phyloP scores from a whole-genome alignment of 2,888 invertebrate genomes.

The Phytoseiulus persimilis region DNA sequence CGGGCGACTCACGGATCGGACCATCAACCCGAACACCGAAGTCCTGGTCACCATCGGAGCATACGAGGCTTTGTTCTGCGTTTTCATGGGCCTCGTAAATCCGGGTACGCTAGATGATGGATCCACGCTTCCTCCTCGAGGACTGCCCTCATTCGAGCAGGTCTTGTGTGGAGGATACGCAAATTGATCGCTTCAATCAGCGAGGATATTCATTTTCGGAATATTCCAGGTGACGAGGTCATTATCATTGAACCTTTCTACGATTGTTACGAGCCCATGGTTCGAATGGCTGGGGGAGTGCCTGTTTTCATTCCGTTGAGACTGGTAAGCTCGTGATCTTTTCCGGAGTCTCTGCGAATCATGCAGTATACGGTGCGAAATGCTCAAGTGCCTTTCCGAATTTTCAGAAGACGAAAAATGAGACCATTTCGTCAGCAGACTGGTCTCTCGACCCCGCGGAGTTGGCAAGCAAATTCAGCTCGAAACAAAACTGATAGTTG shows the following conservation, averaged over 20 bases:
- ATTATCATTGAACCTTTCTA: constrained; percentile 97
- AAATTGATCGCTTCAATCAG: too few species aligned
- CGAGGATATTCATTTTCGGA: too few species aligned
- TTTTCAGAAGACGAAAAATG: constrained; percentile 51
- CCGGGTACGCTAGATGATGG: constrained; percentile 52
- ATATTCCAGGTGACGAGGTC: constrained; percentile 61
- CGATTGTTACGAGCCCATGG: constrained; percentile 95
- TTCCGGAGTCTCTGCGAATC: not conserved
- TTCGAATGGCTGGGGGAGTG: constrained; percentile 72
- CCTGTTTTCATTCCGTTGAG: constrained; percentile 77
- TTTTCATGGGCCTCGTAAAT: constrained; percentile 77
- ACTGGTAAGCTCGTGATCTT: constrained; percentile 57
- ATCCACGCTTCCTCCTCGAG: not conserved
- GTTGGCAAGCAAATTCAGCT: constrained; percentile 67
- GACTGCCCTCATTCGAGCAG: too few species aligned
- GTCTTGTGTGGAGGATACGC: too few species aligned
- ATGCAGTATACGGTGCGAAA: not conserved
- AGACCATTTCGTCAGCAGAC: constrained; percentile 64
- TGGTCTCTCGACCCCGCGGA: constrained; percentile 79
- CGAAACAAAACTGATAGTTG: constrained; percentile 84
- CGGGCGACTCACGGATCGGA: constrained; percentile 63
- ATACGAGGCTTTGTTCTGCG: constrained; percentile 81
- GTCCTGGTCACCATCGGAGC: constrained; percentile 83
- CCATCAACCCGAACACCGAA: constrained; percentile 76
- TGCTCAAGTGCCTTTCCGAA: too few species aligned